Conservation (phyloP, 2,797 vertebrate genomes). For the Phylloscopus collybita region DNA sequence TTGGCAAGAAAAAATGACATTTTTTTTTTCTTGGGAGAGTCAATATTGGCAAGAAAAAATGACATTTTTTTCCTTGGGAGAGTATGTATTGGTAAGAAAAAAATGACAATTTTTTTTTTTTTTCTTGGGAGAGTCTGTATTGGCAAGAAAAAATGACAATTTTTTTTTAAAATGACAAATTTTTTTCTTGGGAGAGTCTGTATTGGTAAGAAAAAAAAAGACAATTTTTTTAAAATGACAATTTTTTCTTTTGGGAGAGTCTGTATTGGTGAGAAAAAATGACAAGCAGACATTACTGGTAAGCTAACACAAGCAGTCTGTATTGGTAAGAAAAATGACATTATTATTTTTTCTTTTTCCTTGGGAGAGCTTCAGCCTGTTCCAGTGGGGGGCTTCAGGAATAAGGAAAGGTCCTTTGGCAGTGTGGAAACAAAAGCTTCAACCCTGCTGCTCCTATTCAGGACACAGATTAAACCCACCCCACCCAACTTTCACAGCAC, state of each 20-base stretch:
- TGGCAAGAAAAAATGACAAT: slow-evolving; percentile 32
- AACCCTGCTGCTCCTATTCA: background rate
- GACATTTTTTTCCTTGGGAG: too few species aligned
- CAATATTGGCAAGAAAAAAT: too few species aligned
- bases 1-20: too few species aligned
- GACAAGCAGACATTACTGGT: too few species aligned
- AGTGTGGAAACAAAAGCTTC: background rate
- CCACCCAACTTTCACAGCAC: background rate
- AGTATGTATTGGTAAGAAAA: slow-evolving; percentile 74
- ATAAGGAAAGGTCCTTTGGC: background rate
- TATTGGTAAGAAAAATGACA: slow-evolving; percentile 70
- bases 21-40: too few species aligned
- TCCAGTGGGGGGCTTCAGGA: background rate
- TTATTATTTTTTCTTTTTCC: background rate
- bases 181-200: slow-evolving; percentile 24
- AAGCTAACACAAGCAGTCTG: background rate
- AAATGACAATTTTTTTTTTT: background rate
- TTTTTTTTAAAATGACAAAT: too few species aligned
- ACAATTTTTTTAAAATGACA: too few species aligned
- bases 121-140: background rate
- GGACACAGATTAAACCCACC: background rate
- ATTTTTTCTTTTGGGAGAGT: background rate
- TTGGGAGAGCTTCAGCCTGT: background rate
- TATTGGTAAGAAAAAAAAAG: slow-evolving; percentile 71
- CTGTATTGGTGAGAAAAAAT: slow-evolving; percentile 71